phyloP scores from a whole-genome alignment of 2,888 invertebrate genomes.

The Phania funesta region DNA sequence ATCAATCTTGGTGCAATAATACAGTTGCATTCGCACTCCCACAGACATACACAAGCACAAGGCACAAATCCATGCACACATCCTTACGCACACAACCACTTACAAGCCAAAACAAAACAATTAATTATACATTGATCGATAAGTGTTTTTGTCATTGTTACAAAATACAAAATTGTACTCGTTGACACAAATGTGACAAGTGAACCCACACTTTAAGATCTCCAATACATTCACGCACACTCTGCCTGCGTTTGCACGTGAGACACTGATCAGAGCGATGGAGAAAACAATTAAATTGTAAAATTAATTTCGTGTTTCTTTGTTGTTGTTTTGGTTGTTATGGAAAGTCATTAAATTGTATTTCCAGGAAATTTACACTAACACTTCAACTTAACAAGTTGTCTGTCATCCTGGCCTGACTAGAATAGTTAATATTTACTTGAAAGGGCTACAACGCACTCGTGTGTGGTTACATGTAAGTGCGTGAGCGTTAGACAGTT shows the following conservation, averaged over 20 bases:
- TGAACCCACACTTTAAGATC: constrained; percentile 51
- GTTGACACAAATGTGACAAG: constrained; percentile 66
- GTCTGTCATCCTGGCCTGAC: constrained; percentile 47
- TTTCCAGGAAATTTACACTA: constrained; percentile 52
- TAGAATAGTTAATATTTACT: constrained; percentile 35
- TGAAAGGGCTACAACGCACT: too few species aligned
- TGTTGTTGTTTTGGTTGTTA: background rate
- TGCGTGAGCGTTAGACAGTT: background rate
- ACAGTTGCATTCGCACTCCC: background rate
- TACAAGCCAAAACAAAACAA: constrained; percentile 34
- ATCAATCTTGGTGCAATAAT: constrained; percentile 40
- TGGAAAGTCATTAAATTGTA: constrained; percentile 34
- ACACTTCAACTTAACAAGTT: constrained; percentile 10
- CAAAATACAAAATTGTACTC: constrained; percentile 44
- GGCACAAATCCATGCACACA: background rate
- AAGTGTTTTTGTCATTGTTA: constrained; percentile 54
- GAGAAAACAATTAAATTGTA: constrained; percentile 6
- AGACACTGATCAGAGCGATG: background rate
- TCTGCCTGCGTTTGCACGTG: background rate
- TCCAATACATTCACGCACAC: background rate
- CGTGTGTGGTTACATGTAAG: too few species aligned
- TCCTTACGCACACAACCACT: background rate
- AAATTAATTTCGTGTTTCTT: background rate
- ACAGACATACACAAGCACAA: background rate
- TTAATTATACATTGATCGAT: constrained; percentile 65